Base-by-base conservation (phyloP, 2,888 invertebrate genomes). In the Lithophane semibrunnea region DNA sequence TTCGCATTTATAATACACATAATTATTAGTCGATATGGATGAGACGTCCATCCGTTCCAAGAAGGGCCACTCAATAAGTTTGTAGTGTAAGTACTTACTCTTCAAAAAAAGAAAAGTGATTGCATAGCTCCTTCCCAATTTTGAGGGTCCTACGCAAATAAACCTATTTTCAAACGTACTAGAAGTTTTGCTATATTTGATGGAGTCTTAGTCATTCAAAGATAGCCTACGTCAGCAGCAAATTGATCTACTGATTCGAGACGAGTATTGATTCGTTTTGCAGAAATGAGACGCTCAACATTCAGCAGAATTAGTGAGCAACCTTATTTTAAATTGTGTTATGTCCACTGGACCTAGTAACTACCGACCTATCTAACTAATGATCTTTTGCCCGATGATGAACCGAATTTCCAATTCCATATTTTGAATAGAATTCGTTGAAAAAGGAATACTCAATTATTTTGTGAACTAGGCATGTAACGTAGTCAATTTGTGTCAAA, bases 31-130 rank as follows among this genome's bases (percentile, higher is more conserved):
- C 21, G 52, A 21, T 21, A 52, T 29, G 16, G 7, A 21, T 24
- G 61, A 12, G 16, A 65, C n/a, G 37, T 52, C 52, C 52, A 3
- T 52, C n/a, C 5, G 0, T 24, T 76, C 42, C 18, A 65, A 29
- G 56, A 76, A 76, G 1, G n/a, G 29, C 29, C 52, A 18, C 13
- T 76, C n/a, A 76, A 52, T 56, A 76, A 44, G 18, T 60, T 60
- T 29, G 29, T 13, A 52, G n/a, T 54, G 24, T 49, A 65, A 63
- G 2, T 37, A 5, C 37, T 13, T 29, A n/a, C 29, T 52, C 3
- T 54, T 75, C 60, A 58, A 47, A 61, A n/a, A 77, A 63, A n/a
- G 9, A 63, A 71, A 79, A 79, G 56, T 42, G 52, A 60, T 76
- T 76, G 37, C 16, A 42, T 60, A 24, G 49, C 49, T 29, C 13